A percentile compares a stretch with the other conserved stretches of the same genome.
These are phyloP conservation scores for Zhuqinia jingwanae DNA, from an alignment of 2,888 invertebrate genomes.

Conservation along the genomic window DNA sequence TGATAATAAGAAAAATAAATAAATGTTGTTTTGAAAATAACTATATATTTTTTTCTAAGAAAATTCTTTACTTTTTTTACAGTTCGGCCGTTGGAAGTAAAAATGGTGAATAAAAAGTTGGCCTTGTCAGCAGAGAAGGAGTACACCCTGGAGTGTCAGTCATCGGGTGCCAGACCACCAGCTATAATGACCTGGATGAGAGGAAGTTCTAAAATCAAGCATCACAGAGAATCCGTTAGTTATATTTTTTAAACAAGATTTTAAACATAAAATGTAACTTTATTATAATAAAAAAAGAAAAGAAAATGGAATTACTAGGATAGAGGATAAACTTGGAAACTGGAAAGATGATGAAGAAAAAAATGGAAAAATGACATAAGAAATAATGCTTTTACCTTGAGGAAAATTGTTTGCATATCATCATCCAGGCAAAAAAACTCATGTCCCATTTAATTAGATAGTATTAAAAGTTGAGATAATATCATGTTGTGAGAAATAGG, in stretches of 20 bases:
- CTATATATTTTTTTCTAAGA: not conserved
- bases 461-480: too few relatives aligned
- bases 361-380: too few relatives aligned
- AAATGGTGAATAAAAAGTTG: slow-evolving; percentile 86
- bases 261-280: not conserved
- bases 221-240: slow-evolving; percentile 86
- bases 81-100: slow-evolving; percentile 88
- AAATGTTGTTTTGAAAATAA: not conserved
- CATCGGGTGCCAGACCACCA: slow-evolving; percentile 88
- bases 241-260: not conserved
- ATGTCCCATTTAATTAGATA: too few relatives aligned
- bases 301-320: too few relatives aligned
- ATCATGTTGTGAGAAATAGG: too few relatives aligned
- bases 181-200: slow-evolving; percentile 91
- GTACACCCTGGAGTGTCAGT: slow-evolving; percentile 88
- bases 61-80: slow-evolving; percentile 76
- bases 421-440: too few relatives aligned
- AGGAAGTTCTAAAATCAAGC: slow-evolving; percentile 86
- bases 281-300: too few relatives aligned
- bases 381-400: too few relatives aligned
- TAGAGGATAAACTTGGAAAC: too few relatives aligned
- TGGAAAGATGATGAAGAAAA: too few relatives aligned
- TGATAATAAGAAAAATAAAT: not conserved
- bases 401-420: too few relatives aligned
- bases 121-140: slow-evolving; percentile 87